A percentile compares a stretch with the other conserved stretches of the same genome.
Conservation (phyloP, 2,113 vertebrate genomes). For the Choloepus hoffmanni region DNA sequence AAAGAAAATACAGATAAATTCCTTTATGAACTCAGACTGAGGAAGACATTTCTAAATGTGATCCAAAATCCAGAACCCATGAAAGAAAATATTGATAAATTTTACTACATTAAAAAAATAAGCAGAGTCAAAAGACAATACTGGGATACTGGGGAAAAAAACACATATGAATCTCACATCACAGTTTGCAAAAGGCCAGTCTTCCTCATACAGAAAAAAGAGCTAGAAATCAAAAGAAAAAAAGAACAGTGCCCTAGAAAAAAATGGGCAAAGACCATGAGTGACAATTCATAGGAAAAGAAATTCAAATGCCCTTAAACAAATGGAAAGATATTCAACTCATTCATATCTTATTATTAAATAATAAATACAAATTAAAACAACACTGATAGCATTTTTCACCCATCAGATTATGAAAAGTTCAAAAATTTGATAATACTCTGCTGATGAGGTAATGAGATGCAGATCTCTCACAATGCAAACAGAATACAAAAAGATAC, state of each 20-base stretch:
- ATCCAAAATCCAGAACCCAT: neutral
- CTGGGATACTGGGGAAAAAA: neutral
- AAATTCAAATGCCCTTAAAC: neutral
- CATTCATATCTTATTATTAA: neutral
- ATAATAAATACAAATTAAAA: constrained; percentile 52
- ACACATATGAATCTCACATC: neutral
- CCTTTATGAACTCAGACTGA: neutral
- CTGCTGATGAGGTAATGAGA: neutral
- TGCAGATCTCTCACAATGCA: neutral
- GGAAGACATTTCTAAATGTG: neutral
- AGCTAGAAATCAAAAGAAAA: neutral
- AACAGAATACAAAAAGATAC: neutral
- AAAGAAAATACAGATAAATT: neutral
- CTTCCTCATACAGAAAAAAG: neutral
- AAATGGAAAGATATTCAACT: neutral
- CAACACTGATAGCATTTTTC: neutral
- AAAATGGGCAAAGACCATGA: neutral
- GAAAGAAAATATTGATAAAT: neutral
- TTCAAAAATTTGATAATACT: constrained; percentile 13
- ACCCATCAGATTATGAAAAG: neutral
- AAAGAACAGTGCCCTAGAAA: neutral
- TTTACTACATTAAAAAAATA: constrained; percentile 25
- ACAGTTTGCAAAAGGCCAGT: neutral
- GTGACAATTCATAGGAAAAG: neutral
- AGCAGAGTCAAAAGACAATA: neutral